Base-by-base conservation (phyloP, 2,888 invertebrate species). In the Cremastinae sp. region DNA sequence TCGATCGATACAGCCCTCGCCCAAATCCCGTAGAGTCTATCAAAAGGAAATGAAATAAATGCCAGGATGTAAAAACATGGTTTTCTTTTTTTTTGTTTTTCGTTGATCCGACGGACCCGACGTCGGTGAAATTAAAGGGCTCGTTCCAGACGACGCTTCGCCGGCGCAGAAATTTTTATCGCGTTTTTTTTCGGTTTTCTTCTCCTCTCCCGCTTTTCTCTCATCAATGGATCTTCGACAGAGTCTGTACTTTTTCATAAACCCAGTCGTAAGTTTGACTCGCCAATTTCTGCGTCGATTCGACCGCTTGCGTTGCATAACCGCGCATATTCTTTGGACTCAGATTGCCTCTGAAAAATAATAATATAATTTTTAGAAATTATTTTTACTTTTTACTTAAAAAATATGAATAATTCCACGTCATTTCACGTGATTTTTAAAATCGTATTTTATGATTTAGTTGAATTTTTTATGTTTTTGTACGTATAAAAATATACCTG, bases 321-420 rank as follows among this genome's bases (percentile, higher is more conserved):
- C 92, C 93, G 81, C 94, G 93, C 62, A 96, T 91, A 85, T 93
- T 94, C 89, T 95, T 95, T 5, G 95, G 95, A 64, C 95, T 95
- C 88, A 95, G 91, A 74, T 93, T 93, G 2, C 95, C 95, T 51
- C 96, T 95, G 91, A 92, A 78, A 68, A 81, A 68, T 73, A 70
- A 65, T 51, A 47, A 2, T 53, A 62, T 49, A n/a, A 28, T 53
- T 12, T 16, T 7, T 2, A 22, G 14, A 28, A 28, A 20, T 22
- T 43, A 59, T 22, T 7, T 0, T n/a, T 5, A 59, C 16, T n/a
- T 41, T 51, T 22, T n/a, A n/a, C 12, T 58, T 55, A 10, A n/a
- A n/a, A n/a, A n/a, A n/a, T n/a, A n/a, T n/a, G n/a, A n/a, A n/a
- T n/a, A n/a, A n/a, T n/a, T n/a, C n/a, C n/a, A n/a, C n/a, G n/a